A percentile compares a stretch with the other conserved stretches of the same genome.
Conservation (phyloP, 2,888 invertebrate species). For the Eupithecia exiguata region DNA sequence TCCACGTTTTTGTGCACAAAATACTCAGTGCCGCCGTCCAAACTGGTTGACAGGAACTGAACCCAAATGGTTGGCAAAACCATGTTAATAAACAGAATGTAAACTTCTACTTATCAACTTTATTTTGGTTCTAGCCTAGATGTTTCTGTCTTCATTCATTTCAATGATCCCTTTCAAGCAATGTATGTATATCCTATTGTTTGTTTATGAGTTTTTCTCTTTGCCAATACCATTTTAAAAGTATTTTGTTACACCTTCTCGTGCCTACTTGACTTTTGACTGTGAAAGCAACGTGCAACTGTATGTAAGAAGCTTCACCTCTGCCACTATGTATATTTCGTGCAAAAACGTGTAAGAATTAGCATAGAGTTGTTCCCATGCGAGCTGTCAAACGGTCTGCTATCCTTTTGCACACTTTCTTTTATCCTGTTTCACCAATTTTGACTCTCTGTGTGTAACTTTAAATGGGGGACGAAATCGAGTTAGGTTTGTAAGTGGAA, state of each 20-base stretch:
- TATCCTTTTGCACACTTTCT: constrained; percentile 53
- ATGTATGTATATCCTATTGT: too few species aligned
- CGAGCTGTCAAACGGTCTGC: constrained; percentile 61
- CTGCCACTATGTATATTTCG: constrained; percentile 15
- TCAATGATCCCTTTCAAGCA: too few species aligned
- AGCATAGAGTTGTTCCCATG: constrained; percentile 70
- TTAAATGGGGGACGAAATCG: constrained; percentile 20
- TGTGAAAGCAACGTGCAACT: not conserved
- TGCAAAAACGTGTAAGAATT: constrained; percentile 63
- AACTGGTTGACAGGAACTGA: constrained; percentile 58
- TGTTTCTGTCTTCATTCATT: not conserved
- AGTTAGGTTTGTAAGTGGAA: constrained; percentile 25
- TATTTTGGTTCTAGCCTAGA: not conserved
- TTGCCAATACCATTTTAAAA: too few species aligned
- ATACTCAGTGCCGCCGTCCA: constrained; percentile 31
- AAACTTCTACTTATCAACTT: not conserved
- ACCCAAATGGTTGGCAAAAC: constrained; percentile 53
- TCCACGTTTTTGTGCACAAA: constrained; percentile 39
- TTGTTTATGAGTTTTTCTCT: too few species aligned
- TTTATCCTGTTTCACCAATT: constrained; percentile 47
- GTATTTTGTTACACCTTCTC: not conserved
- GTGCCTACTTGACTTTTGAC: not conserved
- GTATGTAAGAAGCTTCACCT: constrained; percentile 13
- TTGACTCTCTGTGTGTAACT: constrained; percentile 33
- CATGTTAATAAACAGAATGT: constrained; percentile 13